Evolutionary conservation across 2,888 invertebrate genomes (phyloP), one percentile per base, ranked within the genome.

Genomic region (Xanthia icteritia): DNA sequence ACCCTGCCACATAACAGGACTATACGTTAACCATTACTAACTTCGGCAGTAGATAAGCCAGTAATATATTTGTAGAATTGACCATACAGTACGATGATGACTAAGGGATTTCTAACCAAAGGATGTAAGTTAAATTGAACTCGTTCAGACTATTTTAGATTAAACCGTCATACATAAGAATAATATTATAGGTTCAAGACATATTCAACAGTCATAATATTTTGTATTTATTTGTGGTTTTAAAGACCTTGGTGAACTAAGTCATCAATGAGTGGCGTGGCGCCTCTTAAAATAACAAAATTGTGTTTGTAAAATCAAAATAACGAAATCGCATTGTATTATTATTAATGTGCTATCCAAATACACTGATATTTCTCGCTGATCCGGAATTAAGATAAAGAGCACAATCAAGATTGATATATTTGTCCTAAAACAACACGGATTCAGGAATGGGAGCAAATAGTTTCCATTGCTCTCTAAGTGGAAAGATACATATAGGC

Each of bases 391-490:
- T 65, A 56, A 71, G 15, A 66, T 58, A 63, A 77, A 51, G 72
- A 77, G 20, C 15, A 60, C 45, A 61, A 72, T 63, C 68, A 75
- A 79, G 48, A 86, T 66, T 69, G 31, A 75, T 75, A 64, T 27
- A 51, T 73, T 63, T 60, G 81, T 75, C 66, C 66, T 79, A 84
- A 75, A 84, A 83, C 73, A 83, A 86, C 69, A 84, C 15, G 45
- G 42, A 51, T 45, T 61, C 27, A 36, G 67, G 64, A 83, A 71
- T 51, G 36, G 45, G 84, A 79, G 45, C 80, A 72, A 65, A 54
- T 79, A 45, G n/a, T 60, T 65, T 60, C 31, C 51, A 60, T 61
- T 66, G 36, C 20, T 60, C n/a, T 56, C 15, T 17, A 20, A 61
- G 67, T 73, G 45, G 60, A 56, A 70, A 20, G 56, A 56, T 60